Conservation (phyloP, 2,797 vertebrate species). For the Todus mexicanus region DNA sequence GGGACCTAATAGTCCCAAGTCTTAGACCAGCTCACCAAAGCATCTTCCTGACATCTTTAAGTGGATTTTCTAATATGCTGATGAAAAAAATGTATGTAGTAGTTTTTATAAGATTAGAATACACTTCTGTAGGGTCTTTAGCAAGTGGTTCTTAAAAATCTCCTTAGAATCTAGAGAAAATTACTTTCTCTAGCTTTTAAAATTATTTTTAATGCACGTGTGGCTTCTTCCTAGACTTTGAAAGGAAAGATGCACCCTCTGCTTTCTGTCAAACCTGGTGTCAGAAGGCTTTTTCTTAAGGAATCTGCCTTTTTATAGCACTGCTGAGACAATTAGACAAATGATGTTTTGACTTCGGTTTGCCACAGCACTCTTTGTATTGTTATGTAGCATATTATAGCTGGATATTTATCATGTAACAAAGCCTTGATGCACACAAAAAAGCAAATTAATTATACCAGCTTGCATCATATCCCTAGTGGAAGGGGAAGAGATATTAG, state of each 20-base stretch:
- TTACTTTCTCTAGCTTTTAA: neutral
- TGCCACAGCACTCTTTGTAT: neutral
- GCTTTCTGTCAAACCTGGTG: neutral
- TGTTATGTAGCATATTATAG: neutral
- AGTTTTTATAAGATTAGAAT: neutral
- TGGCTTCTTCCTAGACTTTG: neutral
- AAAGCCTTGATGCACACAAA: neutral
- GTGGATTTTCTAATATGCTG: neutral
- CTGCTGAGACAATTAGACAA: neutral
- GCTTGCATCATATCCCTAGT: neutral
- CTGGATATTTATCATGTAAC: conserved; percentile 3
- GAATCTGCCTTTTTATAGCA: conserved; percentile 23
- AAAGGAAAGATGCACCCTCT: neutral
- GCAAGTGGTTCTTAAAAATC: neutral
- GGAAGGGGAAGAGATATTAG: neutral
- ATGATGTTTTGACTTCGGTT: neutral
- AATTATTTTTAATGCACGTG: no score
- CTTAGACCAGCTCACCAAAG: neutral
- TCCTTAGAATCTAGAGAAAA: neutral
- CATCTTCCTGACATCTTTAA: neutral
- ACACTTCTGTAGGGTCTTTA: neutral
- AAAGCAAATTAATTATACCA: neutral
- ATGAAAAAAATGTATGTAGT: neutral
- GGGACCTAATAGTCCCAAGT: neutral
- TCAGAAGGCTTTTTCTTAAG: conserved; percentile 4